These are phyloP conservation scores for Muntiacus reevesi DNA, from an alignment of 2,113 vertebrate species.

Conservation along the genomic window DNA sequence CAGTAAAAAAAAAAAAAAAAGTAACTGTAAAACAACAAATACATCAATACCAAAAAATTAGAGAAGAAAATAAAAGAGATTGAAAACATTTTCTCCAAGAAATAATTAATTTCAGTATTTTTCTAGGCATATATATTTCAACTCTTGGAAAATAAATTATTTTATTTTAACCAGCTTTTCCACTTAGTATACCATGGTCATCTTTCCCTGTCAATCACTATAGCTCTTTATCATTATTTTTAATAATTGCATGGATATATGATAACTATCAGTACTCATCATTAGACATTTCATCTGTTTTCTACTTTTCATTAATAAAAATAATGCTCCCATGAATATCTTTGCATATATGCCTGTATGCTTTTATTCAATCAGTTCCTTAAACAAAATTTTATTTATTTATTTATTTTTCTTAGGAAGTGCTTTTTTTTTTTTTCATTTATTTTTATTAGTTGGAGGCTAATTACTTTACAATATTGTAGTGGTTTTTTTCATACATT, in stretches of 20 bases:
- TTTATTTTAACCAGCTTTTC: not conserved
- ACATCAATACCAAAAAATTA: not conserved
- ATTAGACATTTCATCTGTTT: not conserved
- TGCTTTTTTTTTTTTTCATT: too few species aligned
- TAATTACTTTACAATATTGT: too few species aligned
- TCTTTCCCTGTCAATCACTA: not conserved
- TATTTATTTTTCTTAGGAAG: too few species aligned
- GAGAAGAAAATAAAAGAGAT: not conserved
- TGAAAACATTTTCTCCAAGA: not conserved
- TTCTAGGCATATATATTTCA: not conserved
- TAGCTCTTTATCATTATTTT: not conserved
- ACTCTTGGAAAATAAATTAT: not conserved
- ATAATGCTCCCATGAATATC: not conserved
- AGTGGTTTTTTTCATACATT: too few species aligned
- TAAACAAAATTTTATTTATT: not conserved
- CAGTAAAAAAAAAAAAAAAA: not conserved
- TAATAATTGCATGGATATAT: not conserved
- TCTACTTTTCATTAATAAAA: not conserved
- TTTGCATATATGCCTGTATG: not conserved
- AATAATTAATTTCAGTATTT: not conserved
- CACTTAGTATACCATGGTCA: not conserved
- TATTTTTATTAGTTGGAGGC: too few species aligned
- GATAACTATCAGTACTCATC: not conserved
- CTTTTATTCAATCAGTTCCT: not conserved
- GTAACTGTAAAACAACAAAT: not conserved